These are phyloP conservation scores for Oreochromis niloticus DNA, from an alignment of 2,113 vertebrate genomes.

Conservation along the genomic window DNA sequence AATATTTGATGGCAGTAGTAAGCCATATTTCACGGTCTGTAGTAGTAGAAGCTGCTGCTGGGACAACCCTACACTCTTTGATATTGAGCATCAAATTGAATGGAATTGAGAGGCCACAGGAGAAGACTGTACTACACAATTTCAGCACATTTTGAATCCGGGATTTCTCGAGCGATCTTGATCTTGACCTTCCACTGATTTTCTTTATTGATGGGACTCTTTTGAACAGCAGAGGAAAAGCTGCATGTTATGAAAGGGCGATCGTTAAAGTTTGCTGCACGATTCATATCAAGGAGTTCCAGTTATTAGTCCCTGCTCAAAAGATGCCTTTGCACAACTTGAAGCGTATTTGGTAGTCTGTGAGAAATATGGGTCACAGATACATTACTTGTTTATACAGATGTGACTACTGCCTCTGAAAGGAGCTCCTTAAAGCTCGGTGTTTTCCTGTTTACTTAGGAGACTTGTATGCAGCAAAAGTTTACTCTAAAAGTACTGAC, in stretches of 20 bases:
- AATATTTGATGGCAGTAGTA: conserved; percentile 49
- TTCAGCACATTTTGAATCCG: not conserved
- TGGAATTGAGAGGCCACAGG: not conserved
- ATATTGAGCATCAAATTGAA: conserved; percentile 10
- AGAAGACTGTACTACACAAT: not conserved
- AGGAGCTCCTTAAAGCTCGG: not conserved
- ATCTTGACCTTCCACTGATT: not conserved
- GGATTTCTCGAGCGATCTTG: not conserved
- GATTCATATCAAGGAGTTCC: not conserved
- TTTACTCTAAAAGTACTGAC: not conserved
- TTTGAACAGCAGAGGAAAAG: not conserved
- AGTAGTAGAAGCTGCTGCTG: not conserved
- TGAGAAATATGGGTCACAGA: not conserved
- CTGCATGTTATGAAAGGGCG: not conserved
- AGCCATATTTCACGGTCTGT: conserved; percentile 30
- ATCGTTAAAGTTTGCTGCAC: not conserved
- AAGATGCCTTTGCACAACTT: not conserved
- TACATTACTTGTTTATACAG: not conserved
- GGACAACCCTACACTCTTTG: not conserved
- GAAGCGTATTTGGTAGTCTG: not conserved
- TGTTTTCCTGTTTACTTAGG: not conserved
- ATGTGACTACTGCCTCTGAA: not conserved
- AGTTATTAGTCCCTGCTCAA: not conserved
- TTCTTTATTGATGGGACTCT: conserved; percentile 19
- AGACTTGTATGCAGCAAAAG: not conserved